These are phyloP conservation scores for Zophobas morio DNA, from an alignment of 1,140 invertebrate genomes.

Conservation along the genomic window DNA sequence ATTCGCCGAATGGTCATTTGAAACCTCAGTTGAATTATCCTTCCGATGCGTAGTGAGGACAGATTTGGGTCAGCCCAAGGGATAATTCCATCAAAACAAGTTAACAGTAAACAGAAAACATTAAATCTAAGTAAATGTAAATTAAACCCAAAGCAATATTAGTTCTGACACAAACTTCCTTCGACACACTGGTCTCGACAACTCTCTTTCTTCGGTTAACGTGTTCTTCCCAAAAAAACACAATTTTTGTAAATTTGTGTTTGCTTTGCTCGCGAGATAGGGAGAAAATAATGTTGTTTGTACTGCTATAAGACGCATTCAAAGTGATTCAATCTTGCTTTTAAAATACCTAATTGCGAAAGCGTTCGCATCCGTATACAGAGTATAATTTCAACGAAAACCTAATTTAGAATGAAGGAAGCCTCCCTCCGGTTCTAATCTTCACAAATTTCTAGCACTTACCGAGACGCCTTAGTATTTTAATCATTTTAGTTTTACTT, in stretches of 20 bases:
- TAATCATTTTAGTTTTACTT: slow-evolving; percentile 26
- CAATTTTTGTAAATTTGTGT: slow-evolving; percentile 2
- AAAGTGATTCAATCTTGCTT: slow-evolving; percentile 11
- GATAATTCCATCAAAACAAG: slow-evolving; percentile 8
- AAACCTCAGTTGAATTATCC: neutral
- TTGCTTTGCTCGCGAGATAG: neutral
- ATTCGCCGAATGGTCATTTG: neutral
- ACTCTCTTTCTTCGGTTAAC: neutral
- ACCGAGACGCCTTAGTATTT: slow-evolving; percentile 13
- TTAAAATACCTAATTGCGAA: slow-evolving; percentile 16
- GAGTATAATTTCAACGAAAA: slow-evolving; percentile 12
- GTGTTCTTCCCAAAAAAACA: neutral
- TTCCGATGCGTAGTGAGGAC: neutral
- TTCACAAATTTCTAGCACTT: slow-evolving; percentile 13
- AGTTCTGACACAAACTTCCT: neutral
- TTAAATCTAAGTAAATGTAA: slow-evolving; percentile 7
- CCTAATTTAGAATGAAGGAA: slow-evolving; percentile 18
- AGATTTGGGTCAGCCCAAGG: slow-evolving; percentile 5
- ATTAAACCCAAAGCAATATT: slow-evolving; percentile 7
- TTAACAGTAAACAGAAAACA: slow-evolving; percentile 5
- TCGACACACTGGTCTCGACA: neutral
- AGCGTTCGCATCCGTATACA: slow-evolving; percentile 16
- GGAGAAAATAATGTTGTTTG: slow-evolving; percentile 12
- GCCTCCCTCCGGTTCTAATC: neutral
- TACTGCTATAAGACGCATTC: slow-evolving; percentile 3